These are phyloP conservation scores for Eurois occulta DNA, from an alignment of 2,888 invertebrate species.

Conservation along the genomic window DNA sequence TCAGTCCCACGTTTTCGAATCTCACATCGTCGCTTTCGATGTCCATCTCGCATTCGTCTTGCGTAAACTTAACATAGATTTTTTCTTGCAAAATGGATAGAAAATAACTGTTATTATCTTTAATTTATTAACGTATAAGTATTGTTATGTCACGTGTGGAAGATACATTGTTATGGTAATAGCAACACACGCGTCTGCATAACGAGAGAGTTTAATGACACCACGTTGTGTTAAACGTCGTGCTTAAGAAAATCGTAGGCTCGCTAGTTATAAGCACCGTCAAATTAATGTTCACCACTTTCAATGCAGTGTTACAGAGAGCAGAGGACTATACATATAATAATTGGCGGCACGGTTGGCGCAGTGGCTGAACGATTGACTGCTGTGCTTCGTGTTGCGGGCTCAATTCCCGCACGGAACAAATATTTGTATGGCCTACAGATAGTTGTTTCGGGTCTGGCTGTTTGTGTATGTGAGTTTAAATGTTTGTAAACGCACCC, in stretches of 20 bases:
- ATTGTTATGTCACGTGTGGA: conserved; percentile 2
- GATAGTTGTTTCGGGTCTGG: too few species aligned
- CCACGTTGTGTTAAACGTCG: background rate
- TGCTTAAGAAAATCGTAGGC: conserved; percentile 21
- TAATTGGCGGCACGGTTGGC: too few species aligned
- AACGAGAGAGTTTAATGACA: conserved; percentile 14
- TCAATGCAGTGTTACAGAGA: background rate
- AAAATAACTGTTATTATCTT: too few species aligned
- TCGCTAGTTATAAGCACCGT: background rate
- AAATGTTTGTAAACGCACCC: too few species aligned
- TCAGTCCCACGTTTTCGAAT: too few species aligned
- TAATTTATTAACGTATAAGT: background rate
- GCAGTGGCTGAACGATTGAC: too few species aligned
- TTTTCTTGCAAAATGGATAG: background rate
- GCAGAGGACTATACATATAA: background rate
- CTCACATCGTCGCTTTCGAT: too few species aligned
- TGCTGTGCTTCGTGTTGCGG: too few species aligned
- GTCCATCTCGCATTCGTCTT: background rate
- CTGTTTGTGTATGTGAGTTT: too few species aligned
- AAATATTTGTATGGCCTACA: too few species aligned
- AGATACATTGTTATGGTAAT: conserved; percentile 32
- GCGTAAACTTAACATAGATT: background rate
- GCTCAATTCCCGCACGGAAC: too few species aligned
- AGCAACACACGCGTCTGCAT: conserved; percentile 18
- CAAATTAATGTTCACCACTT: background rate